Evolutionary conservation across 64 coral and sea anemone genomes (phyloP).

Genomic region (Cladopsammia gracilis): DNA sequence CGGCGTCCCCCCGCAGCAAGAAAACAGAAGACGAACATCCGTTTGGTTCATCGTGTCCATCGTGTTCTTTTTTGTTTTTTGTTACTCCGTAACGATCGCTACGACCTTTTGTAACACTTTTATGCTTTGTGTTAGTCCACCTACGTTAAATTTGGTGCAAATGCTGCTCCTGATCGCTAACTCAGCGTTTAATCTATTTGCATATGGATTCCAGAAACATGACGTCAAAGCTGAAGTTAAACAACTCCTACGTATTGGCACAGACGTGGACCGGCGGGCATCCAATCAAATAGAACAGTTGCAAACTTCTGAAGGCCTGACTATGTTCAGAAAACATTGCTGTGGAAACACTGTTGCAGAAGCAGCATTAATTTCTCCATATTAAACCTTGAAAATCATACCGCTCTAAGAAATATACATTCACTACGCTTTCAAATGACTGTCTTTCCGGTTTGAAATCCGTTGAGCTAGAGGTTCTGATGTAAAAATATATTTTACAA

Average conservation of each 20-base stretch:
- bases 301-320: too few species aligned
- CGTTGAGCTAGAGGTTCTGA: too few species aligned
- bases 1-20: neutral
- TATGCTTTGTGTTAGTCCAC: neutral
- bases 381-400: too few species aligned
- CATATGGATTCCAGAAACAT: slow-evolving; percentile 1
- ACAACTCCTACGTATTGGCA: neutral
- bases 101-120: neutral
- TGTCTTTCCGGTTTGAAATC: too few species aligned
- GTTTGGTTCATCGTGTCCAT: neutral
- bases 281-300: neutral
- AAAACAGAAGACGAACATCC: neutral
- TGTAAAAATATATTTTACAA: too few species aligned
- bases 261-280: too few species aligned
- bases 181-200: slow-evolving; percentile 17
- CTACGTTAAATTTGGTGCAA: neutral
- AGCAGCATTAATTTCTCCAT: too few species aligned
- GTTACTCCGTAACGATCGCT: neutral
- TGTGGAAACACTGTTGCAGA: too few species aligned
- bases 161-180: neutral
- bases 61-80: neutral
- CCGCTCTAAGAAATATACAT: too few species aligned
- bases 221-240: slow-evolving; percentile 29
- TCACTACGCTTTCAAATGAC: too few species aligned
- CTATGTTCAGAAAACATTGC: too few species aligned